phyloP scores from a whole-genome alignment of 2,888 invertebrate genomes.

The Candidula unifasciata region DNA sequence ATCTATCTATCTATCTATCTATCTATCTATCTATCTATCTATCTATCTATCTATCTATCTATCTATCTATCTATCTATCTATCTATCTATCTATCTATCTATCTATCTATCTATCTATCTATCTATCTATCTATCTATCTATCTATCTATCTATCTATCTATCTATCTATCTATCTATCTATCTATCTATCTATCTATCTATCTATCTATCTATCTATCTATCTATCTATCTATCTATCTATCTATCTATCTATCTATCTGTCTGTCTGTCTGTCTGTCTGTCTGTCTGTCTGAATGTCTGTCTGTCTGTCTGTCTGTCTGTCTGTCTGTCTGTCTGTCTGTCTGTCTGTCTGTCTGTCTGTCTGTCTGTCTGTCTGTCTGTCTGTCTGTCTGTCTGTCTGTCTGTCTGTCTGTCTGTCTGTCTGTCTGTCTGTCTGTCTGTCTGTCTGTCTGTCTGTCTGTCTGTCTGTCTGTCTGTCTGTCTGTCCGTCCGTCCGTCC shows the following conservation, averaged over 20 bases:
- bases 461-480: background rate
- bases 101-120: constrained; percentile 8
- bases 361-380: too few species aligned
- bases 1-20: constrained; percentile 13
- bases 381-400: background rate
- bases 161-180: constrained; percentile 8
- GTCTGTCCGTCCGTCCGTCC: too few species aligned
- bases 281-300: background rate
- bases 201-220: background rate
- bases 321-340: background rate
- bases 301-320: background rate
- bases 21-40: constrained; percentile 20
- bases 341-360: background rate
- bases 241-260: background rate
- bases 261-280: background rate
- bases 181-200: constrained; percentile 5
- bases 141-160: background rate
- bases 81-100: constrained; percentile 23
- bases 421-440: background rate
- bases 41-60: constrained; percentile 18
- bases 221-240: background rate
- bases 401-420: background rate
- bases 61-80: constrained; percentile 18
- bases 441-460: background rate
- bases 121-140: background rate